Base-by-base conservation (phyloP, 2,113 vertebrate species). In the Ploceus nigricollis region DNA sequence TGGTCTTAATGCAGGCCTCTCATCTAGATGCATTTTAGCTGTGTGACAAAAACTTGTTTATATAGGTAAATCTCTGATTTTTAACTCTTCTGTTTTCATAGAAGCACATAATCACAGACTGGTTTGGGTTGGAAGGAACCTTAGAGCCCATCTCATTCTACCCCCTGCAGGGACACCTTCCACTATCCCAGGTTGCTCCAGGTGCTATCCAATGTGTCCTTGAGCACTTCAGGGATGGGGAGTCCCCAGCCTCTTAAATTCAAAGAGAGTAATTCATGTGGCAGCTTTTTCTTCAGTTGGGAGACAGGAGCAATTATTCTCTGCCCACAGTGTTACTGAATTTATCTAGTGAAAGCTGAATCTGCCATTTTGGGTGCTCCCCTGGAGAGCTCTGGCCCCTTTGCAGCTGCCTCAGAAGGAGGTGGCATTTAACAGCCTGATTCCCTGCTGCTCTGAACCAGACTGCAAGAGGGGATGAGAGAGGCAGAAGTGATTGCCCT, bases 131-230 rank as follows among this genome's bases (percentile, higher is more conserved):
- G 17, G 35, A 48, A 82, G 35, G 30, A 25, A 48, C 25, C 30
- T 61, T 54, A 47, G 48, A 76, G 25, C 25, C 35, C n/a, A 54
- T 63, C 15, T 56, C 18, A 27, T 48, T 56, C 35, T 31, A 22
- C 14, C 35, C 21, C 14, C 17, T 90, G 40, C 17, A 53, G 54
- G 35, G 40, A 42, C 63, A 37, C 31, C 14, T 76, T 69, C 54
- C 30, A 19, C 25, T 40, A 3, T 18, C 19, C 31, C 47, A 47
- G 47, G 14, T 35, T 61, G 40, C 47, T 76, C 12, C 3, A 11
- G 42, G 15, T 4, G 4, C 35, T 18, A 3, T 48, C 40, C 24
- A 27, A 0, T n/a, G 21, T 69, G 17, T 31, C 30, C 10, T 40
- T 54, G 21, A 31, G 37, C 40, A 27, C 30, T 31, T 47, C 30